Conservation (phyloP, 2,888 invertebrate genomes). For the Hemithea aestivaria region DNA sequence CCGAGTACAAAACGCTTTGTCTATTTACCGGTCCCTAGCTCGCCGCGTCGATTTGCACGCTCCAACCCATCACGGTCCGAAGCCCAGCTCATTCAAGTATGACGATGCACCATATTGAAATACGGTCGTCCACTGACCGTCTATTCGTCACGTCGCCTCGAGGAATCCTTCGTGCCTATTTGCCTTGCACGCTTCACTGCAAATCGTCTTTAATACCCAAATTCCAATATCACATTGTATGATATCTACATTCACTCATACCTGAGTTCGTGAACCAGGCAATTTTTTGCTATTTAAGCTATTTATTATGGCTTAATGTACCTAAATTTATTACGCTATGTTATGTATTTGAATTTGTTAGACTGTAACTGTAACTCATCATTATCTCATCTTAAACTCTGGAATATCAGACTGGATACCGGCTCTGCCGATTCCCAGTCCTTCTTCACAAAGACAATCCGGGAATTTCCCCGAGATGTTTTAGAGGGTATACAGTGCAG, state of each 20-base stretch:
- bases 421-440: too few species aligned
- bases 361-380: too few species aligned
- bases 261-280: too few species aligned
- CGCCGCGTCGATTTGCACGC: conserved; percentile 49
- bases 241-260: too few species aligned
- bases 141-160: conserved; percentile 53
- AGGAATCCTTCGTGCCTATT: conserved; percentile 58
- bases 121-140: conserved; percentile 53
- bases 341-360: too few species aligned
- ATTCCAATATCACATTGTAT: conserved; percentile 23
- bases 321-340: conserved; percentile 27
- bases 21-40: conserved; percentile 27
- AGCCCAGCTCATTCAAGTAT: conserved; percentile 45
- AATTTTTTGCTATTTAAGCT: too few species aligned
- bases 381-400: too few species aligned
- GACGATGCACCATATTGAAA: conserved; percentile 69
- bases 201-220: conserved; percentile 44
- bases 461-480: too few species aligned
- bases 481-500: too few species aligned
- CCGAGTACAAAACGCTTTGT: conserved; percentile 11
- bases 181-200: conserved; percentile 53
- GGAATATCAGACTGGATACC: too few species aligned
- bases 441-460: too few species aligned
- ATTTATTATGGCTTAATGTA: too few species aligned
- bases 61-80: conserved; percentile 51